Conservation (phyloP, 1,140 invertebrate genomes). For the Potamilus streckersoni region DNA sequence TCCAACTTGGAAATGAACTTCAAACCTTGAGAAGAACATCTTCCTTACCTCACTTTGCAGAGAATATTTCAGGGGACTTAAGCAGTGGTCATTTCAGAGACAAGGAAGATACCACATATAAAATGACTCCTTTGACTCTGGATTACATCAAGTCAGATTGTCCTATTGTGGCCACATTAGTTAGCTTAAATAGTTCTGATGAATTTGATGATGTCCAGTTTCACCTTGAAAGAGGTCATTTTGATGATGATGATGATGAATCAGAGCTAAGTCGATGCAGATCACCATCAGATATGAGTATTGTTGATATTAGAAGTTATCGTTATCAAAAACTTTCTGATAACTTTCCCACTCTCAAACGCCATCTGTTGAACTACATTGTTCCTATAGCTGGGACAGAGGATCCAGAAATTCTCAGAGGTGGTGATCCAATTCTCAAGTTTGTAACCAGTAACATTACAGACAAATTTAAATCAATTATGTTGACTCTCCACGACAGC, state of each 20-base stretch:
- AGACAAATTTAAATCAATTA: slow-evolving; percentile 54
- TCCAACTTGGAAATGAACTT: neutral
- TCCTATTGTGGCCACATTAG: slow-evolving; percentile 58
- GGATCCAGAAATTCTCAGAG: slow-evolving; percentile 52
- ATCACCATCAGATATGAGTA: slow-evolving; percentile 55
- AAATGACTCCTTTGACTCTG: slow-evolving; percentile 56
- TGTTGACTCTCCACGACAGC: slow-evolving; percentile 56
- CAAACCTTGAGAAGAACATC: no score
- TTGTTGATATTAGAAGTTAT: slow-evolving; percentile 62
- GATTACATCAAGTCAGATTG: slow-evolving; percentile 62
- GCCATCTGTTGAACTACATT: slow-evolving; percentile 56
- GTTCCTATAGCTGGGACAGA: slow-evolving; percentile 56
- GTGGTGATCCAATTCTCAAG: slow-evolving; percentile 59
- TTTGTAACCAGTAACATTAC: slow-evolving; percentile 58
- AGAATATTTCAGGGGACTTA: slow-evolving; percentile 2
- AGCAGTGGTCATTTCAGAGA: slow-evolving; percentile 16
- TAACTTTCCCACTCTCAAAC: slow-evolving; percentile 57
- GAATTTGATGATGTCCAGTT: slow-evolving; percentile 49
- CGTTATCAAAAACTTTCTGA: slow-evolving; percentile 58
- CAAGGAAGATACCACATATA: slow-evolving; percentile 26
- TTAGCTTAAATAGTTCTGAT: slow-evolving; percentile 61
- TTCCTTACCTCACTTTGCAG: neutral
- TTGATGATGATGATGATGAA: slow-evolving; percentile 48
- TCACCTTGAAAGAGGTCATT: neutral
- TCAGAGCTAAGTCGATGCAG: slow-evolving; percentile 23